These are phyloP conservation scores for Andrena hattorfiana DNA, from an alignment of 2,888 invertebrate species.

Conservation along the genomic window DNA sequence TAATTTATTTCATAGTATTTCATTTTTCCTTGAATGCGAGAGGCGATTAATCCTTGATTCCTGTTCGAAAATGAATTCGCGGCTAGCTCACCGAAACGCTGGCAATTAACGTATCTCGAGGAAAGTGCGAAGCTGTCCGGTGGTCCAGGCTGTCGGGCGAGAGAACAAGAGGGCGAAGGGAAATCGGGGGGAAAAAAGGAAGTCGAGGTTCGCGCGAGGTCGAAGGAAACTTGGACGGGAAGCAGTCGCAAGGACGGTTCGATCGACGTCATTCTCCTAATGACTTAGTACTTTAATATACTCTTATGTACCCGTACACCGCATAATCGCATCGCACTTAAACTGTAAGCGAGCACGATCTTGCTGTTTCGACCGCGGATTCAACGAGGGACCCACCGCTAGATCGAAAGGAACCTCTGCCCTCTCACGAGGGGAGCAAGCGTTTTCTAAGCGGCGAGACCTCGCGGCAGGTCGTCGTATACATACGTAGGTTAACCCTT, in stretches of 20 bases:
- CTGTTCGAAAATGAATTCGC: not conserved
- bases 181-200: conserved; percentile 6
- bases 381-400: conserved; percentile 11
- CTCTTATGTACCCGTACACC: conserved; percentile 23
- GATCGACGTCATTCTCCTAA: conserved; percentile 38
- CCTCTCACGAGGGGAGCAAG: not conserved
- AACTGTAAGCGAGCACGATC: conserved; percentile 28
- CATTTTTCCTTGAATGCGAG: too few species aligned
- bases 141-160: not conserved
- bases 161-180: not conserved
- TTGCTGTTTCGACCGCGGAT: conserved; percentile 50
- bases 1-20: too few species aligned
- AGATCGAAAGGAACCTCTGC: conserved; percentile 1
- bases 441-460: conserved; percentile 26
- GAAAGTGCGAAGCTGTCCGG: not conserved
- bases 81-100: not conserved
- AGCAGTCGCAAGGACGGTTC: conserved; percentile 56
- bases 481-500: conserved; percentile 49
- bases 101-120: not conserved
- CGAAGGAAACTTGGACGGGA: conserved; percentile 58
- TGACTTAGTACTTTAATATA: conserved; percentile 9
- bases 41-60: not conserved
- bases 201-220: conserved; percentile 55
- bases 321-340: conserved; percentile 33
- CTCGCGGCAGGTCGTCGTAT: conserved; percentile 16